Percentiles rank a stretch among this genome's conserved stretches.
These are phyloP conservation scores for Metridium senile DNA, from an alignment of 92 coral and sea anemone species.

Conservation along the genomic window DNA sequence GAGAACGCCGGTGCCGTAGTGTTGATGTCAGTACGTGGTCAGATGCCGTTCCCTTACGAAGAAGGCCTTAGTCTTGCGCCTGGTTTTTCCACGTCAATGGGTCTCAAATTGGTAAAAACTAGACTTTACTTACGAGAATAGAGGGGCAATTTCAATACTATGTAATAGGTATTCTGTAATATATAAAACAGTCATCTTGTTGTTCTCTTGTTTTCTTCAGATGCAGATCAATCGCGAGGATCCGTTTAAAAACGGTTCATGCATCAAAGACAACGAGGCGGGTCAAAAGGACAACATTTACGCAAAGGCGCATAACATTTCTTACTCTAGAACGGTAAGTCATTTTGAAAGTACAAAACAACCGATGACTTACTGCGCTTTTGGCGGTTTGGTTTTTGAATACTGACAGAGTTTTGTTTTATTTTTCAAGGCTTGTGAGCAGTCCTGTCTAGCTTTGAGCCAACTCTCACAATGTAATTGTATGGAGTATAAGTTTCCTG, in stretches of 20 bases:
- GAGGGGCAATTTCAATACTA: no score
- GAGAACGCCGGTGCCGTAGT: conserved; percentile 21
- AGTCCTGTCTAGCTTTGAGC: conserved; percentile 65
- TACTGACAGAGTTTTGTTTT: no score
- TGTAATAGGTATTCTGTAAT: no score
- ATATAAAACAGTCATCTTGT: no score
- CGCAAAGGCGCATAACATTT: conserved; percentile 27
- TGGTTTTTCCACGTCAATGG: conserved; percentile 15
- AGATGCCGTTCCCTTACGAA: conserved; percentile 26
- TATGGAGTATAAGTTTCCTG: conserved; percentile 62
- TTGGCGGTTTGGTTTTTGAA: no score
- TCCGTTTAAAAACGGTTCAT: conserved; percentile 45
- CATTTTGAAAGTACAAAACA: neutral
- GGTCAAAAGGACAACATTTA: conserved; percentile 30
- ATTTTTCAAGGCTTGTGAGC: conserved; percentile 58
- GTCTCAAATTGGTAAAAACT: neutral
- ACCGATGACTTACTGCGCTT: neutral
- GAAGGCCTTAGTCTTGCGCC: conserved; percentile 18
- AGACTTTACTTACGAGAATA: no score
- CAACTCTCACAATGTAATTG: conserved; percentile 56
- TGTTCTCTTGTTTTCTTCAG: conserved; percentile 3
- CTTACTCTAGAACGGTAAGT: conserved; percentile 54
- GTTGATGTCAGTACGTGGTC: conserved; percentile 8
- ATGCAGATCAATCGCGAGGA: conserved; percentile 46
- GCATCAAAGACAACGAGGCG: conserved; percentile 13